Evolutionary conservation across 1,140 invertebrate genomes (phyloP), one percentile per base, ranked within the genome.

Genomic region (Anoplolepis gracilipes): DNA sequence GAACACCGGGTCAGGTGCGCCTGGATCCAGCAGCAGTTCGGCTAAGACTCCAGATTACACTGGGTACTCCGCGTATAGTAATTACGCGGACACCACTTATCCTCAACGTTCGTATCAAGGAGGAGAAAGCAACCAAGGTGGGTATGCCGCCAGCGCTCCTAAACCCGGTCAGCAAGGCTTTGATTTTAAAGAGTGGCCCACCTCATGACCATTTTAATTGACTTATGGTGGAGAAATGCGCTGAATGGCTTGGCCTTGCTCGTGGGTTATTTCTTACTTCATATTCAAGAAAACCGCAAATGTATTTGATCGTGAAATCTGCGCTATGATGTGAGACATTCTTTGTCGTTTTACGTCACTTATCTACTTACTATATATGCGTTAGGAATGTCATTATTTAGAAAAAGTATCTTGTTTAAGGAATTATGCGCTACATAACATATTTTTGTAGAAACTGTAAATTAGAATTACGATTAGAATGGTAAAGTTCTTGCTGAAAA

Each of bases 171-270:
- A 95, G 92, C 95, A 96, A 95, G 94, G 94, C 91, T 96, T 95
- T 95, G 96, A 96, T 94, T 96, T 95, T 94, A 96, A 96, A 95
- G 95, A 96, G 93, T 96, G 96, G 96, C 95, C 95, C 93, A 94
- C 95, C 92, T 96, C 96, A 95, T 96, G 96, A 96, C 95, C 94
- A 93, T 95, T 95, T 95, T 95, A 95, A 95, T 94, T 94, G 76
- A 94, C 87, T 91, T 92, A 91, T 91, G 92, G 93, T 89, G 91
- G 93, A 94, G 92, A 92, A 76, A 93, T 93, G 93, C 93, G 93
- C 93, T 94, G 77, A 93, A 92, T 89, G 90, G 92, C 91, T 92
- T 92, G 92, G 89, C 89, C 92, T 94, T 94, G 94, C 93, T 90
- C 92, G 92, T 93, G 92, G 92, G 93, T 92, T 94, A 91, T 92